phyloP scores from a whole-genome alignment of 2,888 invertebrate genomes.

The Ligdia adustata region DNA sequence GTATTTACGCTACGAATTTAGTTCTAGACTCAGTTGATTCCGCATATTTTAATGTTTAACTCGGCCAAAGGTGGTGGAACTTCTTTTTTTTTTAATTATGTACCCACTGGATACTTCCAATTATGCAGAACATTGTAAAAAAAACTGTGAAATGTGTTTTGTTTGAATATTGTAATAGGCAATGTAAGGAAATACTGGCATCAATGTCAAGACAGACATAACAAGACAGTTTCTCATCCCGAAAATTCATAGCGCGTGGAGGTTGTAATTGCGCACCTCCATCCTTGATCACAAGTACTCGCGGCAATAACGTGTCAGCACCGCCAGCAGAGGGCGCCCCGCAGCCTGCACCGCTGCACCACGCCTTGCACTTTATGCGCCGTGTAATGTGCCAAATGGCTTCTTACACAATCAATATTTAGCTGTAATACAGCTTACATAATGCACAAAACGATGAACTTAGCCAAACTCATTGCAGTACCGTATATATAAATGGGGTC shows the following conservation, averaged over 20 bases:
- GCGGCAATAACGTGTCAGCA: conserved; percentile 27
- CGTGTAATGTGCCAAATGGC: conserved; percentile 40
- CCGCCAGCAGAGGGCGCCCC: neutral
- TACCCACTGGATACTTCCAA: too few relatives aligned
- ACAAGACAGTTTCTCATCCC: conserved; percentile 35
- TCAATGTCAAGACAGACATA: too few relatives aligned
- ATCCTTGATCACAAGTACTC: conserved; percentile 33
- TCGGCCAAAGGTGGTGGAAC: too few relatives aligned
- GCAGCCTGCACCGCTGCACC: neutral
- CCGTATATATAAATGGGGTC: too few relatives aligned
- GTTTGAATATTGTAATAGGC: too few relatives aligned
- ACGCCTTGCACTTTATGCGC: conserved; percentile 32
- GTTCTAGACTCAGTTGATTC: too few relatives aligned
- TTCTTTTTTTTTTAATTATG: too few relatives aligned
- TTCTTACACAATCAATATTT: conserved; percentile 37
- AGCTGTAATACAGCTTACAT: conserved; percentile 34
- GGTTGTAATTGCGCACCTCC: conserved; percentile 42
- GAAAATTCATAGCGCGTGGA: conserved; percentile 43
- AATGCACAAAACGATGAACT: conserved; percentile 15
- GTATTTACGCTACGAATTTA: too few relatives aligned
- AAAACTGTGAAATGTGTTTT: too few relatives aligned
- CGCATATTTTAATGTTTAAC: too few relatives aligned
- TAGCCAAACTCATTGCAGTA: conserved; percentile 4
- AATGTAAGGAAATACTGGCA: too few relatives aligned
- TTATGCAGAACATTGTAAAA: too few relatives aligned